Percentiles rank a stretch among this genome's conserved stretches.
phyloP scores from a whole-genome alignment of 2,888 invertebrate genomes.

The Polyommatus iphigenia region DNA sequence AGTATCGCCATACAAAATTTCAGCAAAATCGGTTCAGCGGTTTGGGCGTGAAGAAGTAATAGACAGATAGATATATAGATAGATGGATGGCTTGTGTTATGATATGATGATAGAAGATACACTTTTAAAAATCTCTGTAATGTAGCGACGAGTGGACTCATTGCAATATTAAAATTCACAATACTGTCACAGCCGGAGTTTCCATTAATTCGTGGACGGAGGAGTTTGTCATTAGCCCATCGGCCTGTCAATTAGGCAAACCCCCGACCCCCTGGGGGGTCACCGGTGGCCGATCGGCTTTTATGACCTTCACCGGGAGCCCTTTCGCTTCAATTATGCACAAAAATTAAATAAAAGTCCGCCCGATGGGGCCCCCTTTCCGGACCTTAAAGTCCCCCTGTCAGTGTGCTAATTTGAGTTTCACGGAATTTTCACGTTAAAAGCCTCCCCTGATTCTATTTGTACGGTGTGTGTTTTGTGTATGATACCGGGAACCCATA shows the following conservation, averaged over 20 bases:
- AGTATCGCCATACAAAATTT: too few relatives aligned
- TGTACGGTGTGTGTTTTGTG: background rate
- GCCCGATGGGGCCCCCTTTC: background rate
- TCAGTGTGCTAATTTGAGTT: conserved; percentile 21
- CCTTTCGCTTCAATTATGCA: conserved; percentile 38
- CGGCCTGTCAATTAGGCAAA: conserved; percentile 35
- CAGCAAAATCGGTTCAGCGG: too few relatives aligned
- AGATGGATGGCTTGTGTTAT: too few relatives aligned
- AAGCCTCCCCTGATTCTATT: background rate
- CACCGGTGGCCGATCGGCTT: conserved; percentile 31
- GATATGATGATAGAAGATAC: too few relatives aligned
- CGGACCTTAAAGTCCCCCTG: conserved; percentile 1
- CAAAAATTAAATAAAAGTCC: conserved; percentile 27
- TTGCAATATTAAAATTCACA: too few relatives aligned
- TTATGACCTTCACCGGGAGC: conserved; percentile 33
- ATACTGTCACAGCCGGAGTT: too few relatives aligned
- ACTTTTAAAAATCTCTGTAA: too few relatives aligned
- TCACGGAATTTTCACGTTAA: conserved; percentile 9
- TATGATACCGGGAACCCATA: background rate
- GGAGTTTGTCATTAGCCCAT: conserved; percentile 3
- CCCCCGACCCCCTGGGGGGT: background rate
- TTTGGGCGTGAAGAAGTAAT: too few relatives aligned
- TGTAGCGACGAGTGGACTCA: too few relatives aligned
- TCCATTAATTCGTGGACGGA: too few relatives aligned
- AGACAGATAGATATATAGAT: too few relatives aligned